Conservation (phyloP, 2,888 invertebrate species). For the Cactoblastis cactorum region DNA sequence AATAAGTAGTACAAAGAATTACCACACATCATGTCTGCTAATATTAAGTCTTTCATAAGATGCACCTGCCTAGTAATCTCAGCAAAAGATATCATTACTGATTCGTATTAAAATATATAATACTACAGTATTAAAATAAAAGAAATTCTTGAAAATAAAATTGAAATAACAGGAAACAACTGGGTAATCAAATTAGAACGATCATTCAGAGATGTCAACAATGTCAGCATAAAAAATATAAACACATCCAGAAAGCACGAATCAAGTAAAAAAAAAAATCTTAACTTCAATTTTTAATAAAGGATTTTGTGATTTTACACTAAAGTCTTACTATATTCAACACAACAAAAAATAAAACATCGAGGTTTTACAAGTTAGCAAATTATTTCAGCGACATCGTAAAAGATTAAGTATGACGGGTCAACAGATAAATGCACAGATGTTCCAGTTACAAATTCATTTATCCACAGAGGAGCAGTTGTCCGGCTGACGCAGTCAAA, state of each 20-base stretch:
- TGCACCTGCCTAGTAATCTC: slow-evolving; percentile 56
- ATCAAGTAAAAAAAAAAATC: no score
- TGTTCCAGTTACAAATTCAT: slow-evolving; percentile 53
- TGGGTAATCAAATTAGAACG: no score
- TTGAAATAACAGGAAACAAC: no score
- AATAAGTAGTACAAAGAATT: slow-evolving; percentile 19
- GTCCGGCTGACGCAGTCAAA: slow-evolving; percentile 47
- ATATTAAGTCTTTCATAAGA: slow-evolving; percentile 54
- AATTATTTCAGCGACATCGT: not conserved
- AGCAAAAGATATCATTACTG: slow-evolving; percentile 38
- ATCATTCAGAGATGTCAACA: not conserved
- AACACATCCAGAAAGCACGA: no score
- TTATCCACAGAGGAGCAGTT: slow-evolving; percentile 24
- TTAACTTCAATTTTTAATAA: no score
- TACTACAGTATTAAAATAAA: not conserved
- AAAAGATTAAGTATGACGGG: not conserved
- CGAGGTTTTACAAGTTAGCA: not conserved
- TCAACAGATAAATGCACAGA: slow-evolving; percentile 36
- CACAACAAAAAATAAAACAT: no score
- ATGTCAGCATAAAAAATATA: no score
- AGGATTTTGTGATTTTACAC: no score
- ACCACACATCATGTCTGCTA: slow-evolving; percentile 56
- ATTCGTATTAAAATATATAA: not conserved
- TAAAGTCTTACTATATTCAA: no score
- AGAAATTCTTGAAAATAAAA: no score